A percentile compares a stretch with the other conserved stretches of the same genome.
Conservation (phyloP, 1,140 invertebrate genomes). For the Eriocheir sinensis region DNA sequence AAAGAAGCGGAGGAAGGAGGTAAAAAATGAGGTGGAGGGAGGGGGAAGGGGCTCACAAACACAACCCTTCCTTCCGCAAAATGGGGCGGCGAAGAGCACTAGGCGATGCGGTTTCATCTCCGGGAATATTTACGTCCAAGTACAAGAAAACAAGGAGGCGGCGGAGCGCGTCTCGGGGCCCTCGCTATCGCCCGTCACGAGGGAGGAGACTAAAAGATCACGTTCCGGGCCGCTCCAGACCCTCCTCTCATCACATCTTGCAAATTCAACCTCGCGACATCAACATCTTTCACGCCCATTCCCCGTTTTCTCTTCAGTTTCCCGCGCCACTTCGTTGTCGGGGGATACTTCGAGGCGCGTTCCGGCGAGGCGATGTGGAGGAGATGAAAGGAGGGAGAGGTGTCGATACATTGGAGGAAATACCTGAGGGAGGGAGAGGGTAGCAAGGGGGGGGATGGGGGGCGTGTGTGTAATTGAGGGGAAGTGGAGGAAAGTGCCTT, state of each 20-base stretch:
- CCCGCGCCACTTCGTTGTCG: background rate
- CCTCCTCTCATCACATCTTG: background rate
- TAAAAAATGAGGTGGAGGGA: background rate
- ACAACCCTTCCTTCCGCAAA: background rate
- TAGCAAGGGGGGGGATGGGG: background rate
- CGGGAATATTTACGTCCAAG: background rate
- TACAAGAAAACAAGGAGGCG: background rate
- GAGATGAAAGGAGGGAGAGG: background rate
- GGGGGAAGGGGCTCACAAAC: background rate
- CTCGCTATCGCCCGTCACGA: background rate
- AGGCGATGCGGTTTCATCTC: background rate
- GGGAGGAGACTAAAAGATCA: background rate
- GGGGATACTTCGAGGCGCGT: background rate
- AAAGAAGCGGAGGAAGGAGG: too few species aligned
- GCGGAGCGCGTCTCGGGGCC: background rate
- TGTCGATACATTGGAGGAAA: constrained; percentile 2
- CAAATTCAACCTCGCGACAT: constrained; percentile 5
- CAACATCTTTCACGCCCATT: constrained; percentile 7
- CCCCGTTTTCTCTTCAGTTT: constrained; percentile 5
- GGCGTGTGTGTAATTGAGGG: background rate
- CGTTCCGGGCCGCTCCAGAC: background rate
- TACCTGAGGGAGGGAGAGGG: background rate
- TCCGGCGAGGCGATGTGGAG: background rate
- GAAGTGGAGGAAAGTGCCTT: constrained; percentile 7
- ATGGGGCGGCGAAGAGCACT: background rate